These are phyloP conservation scores for Lampris megalopsis DNA, from an alignment of 2,113 vertebrate species.

Conservation along the genomic window DNA sequence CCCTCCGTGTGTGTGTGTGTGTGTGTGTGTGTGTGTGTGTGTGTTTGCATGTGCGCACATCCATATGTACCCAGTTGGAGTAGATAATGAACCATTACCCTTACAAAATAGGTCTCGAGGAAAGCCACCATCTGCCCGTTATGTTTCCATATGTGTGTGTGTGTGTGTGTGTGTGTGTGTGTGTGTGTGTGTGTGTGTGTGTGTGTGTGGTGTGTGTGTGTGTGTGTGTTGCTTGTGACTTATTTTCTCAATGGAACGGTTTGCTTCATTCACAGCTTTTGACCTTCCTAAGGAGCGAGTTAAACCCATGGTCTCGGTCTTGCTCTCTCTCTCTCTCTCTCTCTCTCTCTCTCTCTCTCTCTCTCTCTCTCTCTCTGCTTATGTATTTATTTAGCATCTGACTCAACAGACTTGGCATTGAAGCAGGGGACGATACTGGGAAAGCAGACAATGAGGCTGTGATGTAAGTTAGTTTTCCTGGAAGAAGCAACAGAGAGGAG, in stretches of 20 bases:
- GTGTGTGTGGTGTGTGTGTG: conserved; percentile 2
- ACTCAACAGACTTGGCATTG: conserved; percentile 58
- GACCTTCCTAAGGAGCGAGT: conserved; percentile 37
- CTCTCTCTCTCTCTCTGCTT: no score
- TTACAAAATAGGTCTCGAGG: conserved; percentile 47
- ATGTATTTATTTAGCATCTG: conserved; percentile 39
- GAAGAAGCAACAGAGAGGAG: conserved; percentile 25
- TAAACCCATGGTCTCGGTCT: neutral
- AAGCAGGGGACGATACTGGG: conserved; percentile 35
- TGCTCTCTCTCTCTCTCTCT: no score
- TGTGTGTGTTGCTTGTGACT: conserved; percentile 9
- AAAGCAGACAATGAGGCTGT: conserved; percentile 44
- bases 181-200: conserved; percentile 8
- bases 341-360: no score
- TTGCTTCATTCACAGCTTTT: conserved; percentile 46
- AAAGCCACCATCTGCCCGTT: conserved; percentile 63
- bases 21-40: conserved; percentile 23
- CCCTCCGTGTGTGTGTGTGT: conserved; percentile 27
- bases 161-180: neutral
- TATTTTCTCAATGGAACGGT: conserved; percentile 50
- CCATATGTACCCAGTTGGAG: conserved; percentile 26
- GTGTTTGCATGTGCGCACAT: conserved; percentile 17
- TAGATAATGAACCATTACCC: conserved; percentile 59
- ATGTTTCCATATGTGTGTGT: neutral
- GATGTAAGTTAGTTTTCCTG: conserved; percentile 49